Conservation (phyloP, 1,140 invertebrate genomes). For the Cotesia vestalis region DNA sequence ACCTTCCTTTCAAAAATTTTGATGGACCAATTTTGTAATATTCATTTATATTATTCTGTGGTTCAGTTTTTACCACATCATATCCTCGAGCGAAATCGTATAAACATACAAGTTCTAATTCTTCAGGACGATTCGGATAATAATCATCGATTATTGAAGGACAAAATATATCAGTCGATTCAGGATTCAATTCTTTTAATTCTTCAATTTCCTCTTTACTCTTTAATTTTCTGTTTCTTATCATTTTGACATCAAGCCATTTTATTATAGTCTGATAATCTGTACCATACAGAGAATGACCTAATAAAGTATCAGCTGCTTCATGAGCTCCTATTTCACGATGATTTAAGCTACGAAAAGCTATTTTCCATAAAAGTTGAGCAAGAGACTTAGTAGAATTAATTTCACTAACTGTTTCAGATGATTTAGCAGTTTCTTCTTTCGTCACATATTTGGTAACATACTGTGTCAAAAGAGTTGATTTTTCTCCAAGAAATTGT, state of each 20-base stretch:
- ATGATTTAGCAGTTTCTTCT: neutral
- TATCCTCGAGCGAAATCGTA: neutral
- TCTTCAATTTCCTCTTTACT: neutral
- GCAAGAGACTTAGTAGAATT: neutral
- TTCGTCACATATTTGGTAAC: conserved; percentile 1
- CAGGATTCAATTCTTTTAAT: neutral
- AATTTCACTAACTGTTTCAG: neutral
- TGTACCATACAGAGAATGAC: conserved; percentile 11
- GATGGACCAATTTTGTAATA: neutral
- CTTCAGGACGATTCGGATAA: neutral
- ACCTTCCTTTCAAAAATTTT: conserved; percentile 25
- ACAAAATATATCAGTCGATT: conserved; percentile 24
- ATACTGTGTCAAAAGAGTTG: neutral
- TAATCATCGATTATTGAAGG: conserved; percentile 12
- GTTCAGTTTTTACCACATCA: neutral
- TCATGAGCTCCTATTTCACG: conserved; percentile 12
- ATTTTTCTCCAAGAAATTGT: conserved; percentile 3
- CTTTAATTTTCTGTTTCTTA: conserved; percentile 15
- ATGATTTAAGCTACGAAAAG: conserved; percentile 3
- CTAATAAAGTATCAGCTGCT: neutral
- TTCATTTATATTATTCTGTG: neutral
- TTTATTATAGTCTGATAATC: conserved; percentile 2
- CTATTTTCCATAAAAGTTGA: neutral
- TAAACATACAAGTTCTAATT: neutral
- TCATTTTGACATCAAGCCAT: conserved; percentile 11